phyloP scores from a whole-genome alignment of 2,888 invertebrate genomes.

The Mythimna loreyi region DNA sequence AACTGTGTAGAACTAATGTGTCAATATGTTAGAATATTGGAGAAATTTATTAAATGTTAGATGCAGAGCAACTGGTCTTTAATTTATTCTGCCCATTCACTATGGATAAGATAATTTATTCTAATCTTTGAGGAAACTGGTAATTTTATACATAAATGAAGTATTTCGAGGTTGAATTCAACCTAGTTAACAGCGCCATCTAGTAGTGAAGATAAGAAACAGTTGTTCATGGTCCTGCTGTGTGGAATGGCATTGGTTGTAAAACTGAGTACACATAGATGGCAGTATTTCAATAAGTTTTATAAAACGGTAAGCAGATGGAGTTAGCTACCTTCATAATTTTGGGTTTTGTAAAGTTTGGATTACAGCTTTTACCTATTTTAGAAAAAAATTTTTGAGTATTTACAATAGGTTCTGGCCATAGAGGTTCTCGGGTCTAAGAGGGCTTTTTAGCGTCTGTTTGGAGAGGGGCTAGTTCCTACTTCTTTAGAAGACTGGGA shows the following conservation, averaged over 20 bases:
- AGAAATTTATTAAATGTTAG: slow-evolving; percentile 89
- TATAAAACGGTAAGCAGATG: slow-evolving; percentile 15
- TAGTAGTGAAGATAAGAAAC: slow-evolving; percentile 7
- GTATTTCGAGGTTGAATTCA: background rate
- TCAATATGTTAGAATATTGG: slow-evolving; percentile 87
- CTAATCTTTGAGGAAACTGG: background rate
- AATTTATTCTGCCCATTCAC: slow-evolving; percentile 1
- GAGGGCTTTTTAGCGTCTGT: too few species aligned
- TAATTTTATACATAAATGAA: background rate
- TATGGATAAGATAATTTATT: slow-evolving; percentile 3
- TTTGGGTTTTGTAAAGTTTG: background rate
- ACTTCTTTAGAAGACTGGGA: too few species aligned
- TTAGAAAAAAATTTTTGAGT: too few species aligned
- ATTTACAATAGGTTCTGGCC: too few species aligned
- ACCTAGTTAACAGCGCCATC: slow-evolving; percentile 36
- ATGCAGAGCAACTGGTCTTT: slow-evolving; percentile 37
- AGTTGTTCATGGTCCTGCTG: background rate
- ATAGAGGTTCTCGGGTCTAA: too few species aligned
- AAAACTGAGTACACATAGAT: slow-evolving; percentile 17
- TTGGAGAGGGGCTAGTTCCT: too few species aligned
- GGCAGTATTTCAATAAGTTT: slow-evolving; percentile 15
- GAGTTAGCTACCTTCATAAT: slow-evolving; percentile 13
- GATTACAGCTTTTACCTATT: too few species aligned
- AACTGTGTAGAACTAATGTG: slow-evolving; percentile 87
- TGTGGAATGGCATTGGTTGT: background rate